Evolutionary conservation across 1,140 invertebrate species (phyloP).

Genomic region (Mylabris phalerata): DNA sequence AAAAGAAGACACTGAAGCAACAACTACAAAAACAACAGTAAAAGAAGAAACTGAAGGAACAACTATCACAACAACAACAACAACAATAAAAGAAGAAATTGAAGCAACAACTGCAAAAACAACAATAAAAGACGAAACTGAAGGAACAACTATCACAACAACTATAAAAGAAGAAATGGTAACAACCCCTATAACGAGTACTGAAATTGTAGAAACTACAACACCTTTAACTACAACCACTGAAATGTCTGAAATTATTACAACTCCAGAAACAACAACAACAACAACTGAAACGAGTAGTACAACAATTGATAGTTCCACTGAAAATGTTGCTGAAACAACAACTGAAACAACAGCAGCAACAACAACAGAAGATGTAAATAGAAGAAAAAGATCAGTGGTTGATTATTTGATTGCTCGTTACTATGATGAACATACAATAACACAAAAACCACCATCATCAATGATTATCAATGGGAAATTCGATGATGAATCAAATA

Average conservation of each 20-base stretch:
- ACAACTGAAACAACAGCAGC: constrained; percentile 43
- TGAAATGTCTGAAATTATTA: constrained; percentile 6
- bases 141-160: constrained; percentile 8
- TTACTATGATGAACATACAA: constrained; percentile 13
- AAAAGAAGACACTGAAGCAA: constrained; percentile 1
- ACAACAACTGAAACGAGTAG: constrained; percentile 4
- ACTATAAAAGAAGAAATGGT: too few relatives aligned
- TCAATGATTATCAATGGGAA: constrained; percentile 17
- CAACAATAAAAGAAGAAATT: too few relatives aligned
- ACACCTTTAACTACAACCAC: background rate
- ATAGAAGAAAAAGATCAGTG: constrained; percentile 26
- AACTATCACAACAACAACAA: constrained; percentile 2
- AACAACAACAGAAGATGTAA: constrained; percentile 14
- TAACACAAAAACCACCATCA: constrained; percentile 14
- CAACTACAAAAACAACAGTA: constrained; percentile 25
- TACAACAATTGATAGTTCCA: constrained; percentile 7
- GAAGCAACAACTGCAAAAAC: constrained; percentile 27
- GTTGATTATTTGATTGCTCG: constrained; percentile 31
- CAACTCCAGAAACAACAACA: constrained; percentile 11
- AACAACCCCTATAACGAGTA: constrained; percentile 23
- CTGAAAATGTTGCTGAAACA: constrained; percentile 2
- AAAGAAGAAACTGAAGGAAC: constrained; percentile 21
- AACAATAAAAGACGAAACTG: constrained; percentile 19
- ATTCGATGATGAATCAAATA: constrained; percentile 27
- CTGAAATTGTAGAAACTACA: constrained; percentile 7